Conservation (phyloP, 2,113 vertebrate genomes). For the Protobothrops mucrosquamatus region DNA sequence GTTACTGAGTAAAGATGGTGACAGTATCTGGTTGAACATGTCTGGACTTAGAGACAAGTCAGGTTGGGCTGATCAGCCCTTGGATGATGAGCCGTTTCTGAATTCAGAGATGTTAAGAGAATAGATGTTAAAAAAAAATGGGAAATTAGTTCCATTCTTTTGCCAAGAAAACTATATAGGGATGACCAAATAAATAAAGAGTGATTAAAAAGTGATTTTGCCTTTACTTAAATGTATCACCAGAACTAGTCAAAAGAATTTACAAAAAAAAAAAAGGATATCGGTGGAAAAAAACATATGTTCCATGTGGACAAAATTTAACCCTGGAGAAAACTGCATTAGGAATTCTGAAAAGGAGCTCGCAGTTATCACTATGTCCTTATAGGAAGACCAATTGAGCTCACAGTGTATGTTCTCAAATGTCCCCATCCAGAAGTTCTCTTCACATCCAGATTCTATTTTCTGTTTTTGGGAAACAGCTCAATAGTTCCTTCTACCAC, state of each 20-base stretch:
- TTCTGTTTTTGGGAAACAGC: not conserved
- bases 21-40: not conserved
- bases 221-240: not conserved
- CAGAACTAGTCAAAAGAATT: not conserved
- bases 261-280: not conserved
- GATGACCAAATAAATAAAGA: not conserved
- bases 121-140: not conserved
- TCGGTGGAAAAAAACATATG: not conserved
- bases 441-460: not conserved
- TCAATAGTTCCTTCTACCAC: not conserved
- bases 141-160: not conserved
- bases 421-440: not conserved
- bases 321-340: not conserved
- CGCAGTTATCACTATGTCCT: not conserved
- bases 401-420: not conserved
- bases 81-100: not conserved
- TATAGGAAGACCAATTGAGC: not conserved
- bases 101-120: not conserved
- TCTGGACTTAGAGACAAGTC: not conserved
- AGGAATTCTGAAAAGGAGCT: not conserved
- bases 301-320: not conserved
- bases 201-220: not conserved
- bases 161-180: not conserved
- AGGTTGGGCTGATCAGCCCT: not conserved
- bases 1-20: not conserved